A percentile compares a stretch with the other conserved stretches of the same genome.
Conservation (phyloP, 2,113 vertebrate species). For the Melanerpes aurifrons region DNA sequence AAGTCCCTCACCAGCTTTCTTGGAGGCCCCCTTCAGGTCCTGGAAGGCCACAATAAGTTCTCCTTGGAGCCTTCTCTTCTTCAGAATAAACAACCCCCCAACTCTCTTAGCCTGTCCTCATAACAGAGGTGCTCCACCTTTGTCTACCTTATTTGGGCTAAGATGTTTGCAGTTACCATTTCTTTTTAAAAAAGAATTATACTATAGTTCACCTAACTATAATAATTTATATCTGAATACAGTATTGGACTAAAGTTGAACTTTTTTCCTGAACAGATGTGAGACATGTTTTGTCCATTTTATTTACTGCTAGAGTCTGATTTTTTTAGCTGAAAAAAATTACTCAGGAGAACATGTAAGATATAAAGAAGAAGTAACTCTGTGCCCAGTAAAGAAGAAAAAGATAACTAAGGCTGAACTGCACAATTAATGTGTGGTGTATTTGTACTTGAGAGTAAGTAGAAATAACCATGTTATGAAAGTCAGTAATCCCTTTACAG, state of each 20-base stretch:
- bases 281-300: not conserved
- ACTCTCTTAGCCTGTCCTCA: too few species aligned
- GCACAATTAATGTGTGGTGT: slow-evolving; percentile 3
- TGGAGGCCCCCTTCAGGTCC: too few species aligned
- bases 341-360: not conserved
- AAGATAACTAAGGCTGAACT: slow-evolving; percentile 17
- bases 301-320: not conserved
- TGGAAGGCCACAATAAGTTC: too few species aligned
- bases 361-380: not conserved
- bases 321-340: not conserved
- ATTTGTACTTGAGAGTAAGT: slow-evolving; percentile 19
- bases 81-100: too few species aligned
- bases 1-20: too few species aligned
- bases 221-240: not conserved
- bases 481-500: slow-evolving; percentile 43
- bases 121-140: not conserved
- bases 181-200: not conserved
- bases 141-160: not conserved
- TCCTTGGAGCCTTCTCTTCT: too few species aligned
- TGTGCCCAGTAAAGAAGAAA: not conserved
- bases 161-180: not conserved
- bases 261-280: not conserved
- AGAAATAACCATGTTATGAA: slow-evolving; percentile 37
- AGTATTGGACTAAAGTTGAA: not conserved
- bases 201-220: not conserved